Percentiles rank a stretch among this genome's conserved stretches.
Evolutionary conservation across 2,113 vertebrate genomes (phyloP).

Genomic region (Scortum barcoo): DNA sequence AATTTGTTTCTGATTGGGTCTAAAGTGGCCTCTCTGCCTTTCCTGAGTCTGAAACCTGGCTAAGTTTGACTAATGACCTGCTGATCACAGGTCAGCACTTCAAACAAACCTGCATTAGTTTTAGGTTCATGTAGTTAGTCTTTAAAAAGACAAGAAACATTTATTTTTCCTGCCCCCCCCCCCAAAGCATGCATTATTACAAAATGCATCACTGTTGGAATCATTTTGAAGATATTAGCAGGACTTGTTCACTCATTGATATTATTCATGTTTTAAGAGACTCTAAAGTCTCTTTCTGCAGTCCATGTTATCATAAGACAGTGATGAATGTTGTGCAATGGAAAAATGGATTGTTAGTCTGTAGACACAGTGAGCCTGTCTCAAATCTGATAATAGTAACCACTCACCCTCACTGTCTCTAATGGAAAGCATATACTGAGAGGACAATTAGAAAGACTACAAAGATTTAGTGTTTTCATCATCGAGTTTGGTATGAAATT

Average conservation of each 20-base stretch:
- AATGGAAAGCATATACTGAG: conserved; percentile 64
- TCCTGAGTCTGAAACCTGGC: conserved; percentile 36
- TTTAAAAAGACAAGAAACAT: conserved; percentile 7
- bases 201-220: conserved; percentile 8
- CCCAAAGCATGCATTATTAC: neutral
- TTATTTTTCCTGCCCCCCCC: conserved; percentile 11
- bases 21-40: conserved; percentile 19
- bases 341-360: conserved; percentile 24
- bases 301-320: conserved; percentile 24
- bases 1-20: conserved; percentile 21
- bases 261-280: neutral
- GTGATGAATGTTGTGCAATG: conserved; percentile 45
- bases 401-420: conserved; percentile 49
- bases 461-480: conserved; percentile 40
- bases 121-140: neutral
- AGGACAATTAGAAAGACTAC: neutral
- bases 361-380: conserved; percentile 17
- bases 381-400: conserved; percentile 55
- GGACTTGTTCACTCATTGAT: conserved; percentile 9
- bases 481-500: conserved; percentile 33
- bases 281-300: neutral
- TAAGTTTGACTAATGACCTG: conserved; percentile 45
- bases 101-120: conserved; percentile 42
- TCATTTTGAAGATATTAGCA: conserved; percentile 5
- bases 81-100: conserved; percentile 59